Percentiles rank a stretch among this genome's conserved stretches.
Evolutionary conservation across 2,113 vertebrate genomes (phyloP).

Genomic region (Heteronetta atricapilla): DNA sequence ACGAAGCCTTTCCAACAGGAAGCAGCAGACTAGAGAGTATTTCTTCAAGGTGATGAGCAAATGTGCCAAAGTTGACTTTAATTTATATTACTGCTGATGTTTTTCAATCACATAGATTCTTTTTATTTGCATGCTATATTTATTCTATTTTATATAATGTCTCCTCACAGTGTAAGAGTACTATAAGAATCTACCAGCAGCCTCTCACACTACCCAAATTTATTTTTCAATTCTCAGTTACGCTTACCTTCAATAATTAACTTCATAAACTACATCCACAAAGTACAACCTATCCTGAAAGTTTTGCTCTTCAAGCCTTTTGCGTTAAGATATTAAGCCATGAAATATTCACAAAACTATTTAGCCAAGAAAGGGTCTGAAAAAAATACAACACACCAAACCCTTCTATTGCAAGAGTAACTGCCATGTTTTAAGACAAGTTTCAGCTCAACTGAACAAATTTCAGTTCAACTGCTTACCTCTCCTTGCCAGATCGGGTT

Average conservation of each 20-base stretch:
- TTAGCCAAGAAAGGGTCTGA: neutral
- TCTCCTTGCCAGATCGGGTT: slow-evolving; percentile 94
- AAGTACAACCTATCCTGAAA: neutral
- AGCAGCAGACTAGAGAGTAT: neutral
- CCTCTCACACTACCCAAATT: neutral
- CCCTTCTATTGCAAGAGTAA: neutral
- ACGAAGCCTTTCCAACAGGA: slow-evolving; percentile 29
- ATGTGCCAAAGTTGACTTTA: neutral
- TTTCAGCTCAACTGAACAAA: neutral
- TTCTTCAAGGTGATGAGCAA: slow-evolving; percentile 52
- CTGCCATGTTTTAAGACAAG: neutral
- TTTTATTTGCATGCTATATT: neutral
- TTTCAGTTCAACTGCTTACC: slow-evolving; percentile 73
- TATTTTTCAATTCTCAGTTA: slow-evolving; percentile 20
- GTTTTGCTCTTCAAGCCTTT: neutral
- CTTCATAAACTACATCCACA: neutral
- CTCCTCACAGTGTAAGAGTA: neutral
- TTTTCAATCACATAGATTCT: neutral
- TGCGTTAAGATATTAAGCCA: neutral
- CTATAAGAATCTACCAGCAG: neutral
- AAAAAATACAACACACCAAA: neutral
- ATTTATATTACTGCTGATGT: neutral
- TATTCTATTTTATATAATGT: neutral
- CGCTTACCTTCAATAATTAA: slow-evolving; percentile 15
- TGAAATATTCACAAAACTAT: neutral